These are phyloP conservation scores for Scomber scombrus DNA, from an alignment of 2,113 vertebrate species.

Conservation along the genomic window DNA sequence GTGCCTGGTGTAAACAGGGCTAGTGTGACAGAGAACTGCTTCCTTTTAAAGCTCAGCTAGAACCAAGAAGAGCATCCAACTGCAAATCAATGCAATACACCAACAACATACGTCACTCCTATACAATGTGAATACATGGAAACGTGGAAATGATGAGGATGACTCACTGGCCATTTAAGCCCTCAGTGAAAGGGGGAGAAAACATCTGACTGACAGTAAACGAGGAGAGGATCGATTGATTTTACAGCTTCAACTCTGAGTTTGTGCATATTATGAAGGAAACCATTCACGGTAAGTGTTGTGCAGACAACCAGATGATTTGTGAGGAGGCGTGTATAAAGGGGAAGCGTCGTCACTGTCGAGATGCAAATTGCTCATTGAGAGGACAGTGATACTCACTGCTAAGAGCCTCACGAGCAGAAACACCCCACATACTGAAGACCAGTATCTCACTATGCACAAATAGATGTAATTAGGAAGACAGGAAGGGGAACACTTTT, in stretches of 20 bases:
- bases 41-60: conserved; percentile 20
- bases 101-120: conserved; percentile 60
- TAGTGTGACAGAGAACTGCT: conserved; percentile 1
- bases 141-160: conserved; percentile 61
- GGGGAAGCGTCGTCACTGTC: not conserved
- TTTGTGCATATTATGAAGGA: conserved; percentile 27
- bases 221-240: conserved; percentile 11
- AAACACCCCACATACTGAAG: conserved; percentile 40
- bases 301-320: conserved; percentile 14
- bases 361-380: conserved; percentile 32
- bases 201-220: conserved; percentile 46
- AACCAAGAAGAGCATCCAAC: conserved; percentile 11
- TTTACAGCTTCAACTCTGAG: conserved; percentile 18
- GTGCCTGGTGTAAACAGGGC: no score
- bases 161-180: conserved; percentile 61
- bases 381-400: conserved; percentile 16
- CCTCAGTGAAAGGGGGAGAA: conserved; percentile 25
- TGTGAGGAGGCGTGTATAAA: conserved; percentile 21
- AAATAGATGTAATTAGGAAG: conserved; percentile 43
- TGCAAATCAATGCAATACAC: conserved; percentile 53
- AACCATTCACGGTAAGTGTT: conserved; percentile 2
- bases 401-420: conserved; percentile 17
- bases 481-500: conserved; percentile 31
- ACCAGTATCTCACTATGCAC: conserved; percentile 39
- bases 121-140: conserved; percentile 60